Conservation (phyloP, 2,797 vertebrate species). For the Oreortyx pictus region DNA sequence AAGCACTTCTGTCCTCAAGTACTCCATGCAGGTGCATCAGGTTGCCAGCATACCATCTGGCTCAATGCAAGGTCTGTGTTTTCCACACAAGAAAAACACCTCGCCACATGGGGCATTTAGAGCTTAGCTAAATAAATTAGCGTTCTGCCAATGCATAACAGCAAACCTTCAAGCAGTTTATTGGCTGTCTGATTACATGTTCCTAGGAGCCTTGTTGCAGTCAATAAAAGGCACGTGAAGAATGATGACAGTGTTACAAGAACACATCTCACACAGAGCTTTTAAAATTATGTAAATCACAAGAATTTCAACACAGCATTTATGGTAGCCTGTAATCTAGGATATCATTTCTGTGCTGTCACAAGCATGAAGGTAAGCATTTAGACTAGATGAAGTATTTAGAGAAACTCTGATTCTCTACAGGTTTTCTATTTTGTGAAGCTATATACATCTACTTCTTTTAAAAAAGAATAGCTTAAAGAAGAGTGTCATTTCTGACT, state of each 20-base stretch:
- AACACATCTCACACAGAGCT: neutral
- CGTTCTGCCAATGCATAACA: neutral
- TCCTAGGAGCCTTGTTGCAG: slow-evolving; percentile 19
- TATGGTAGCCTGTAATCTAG: neutral
- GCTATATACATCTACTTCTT: neutral
- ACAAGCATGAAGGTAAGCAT: neutral
- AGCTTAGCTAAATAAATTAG: neutral
- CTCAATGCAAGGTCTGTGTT: neutral
- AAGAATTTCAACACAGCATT: neutral
- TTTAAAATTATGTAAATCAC: neutral
- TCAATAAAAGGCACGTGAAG: neutral
- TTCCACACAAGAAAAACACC: neutral
- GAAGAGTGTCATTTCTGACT: neutral
- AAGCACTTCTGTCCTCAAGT: neutral
- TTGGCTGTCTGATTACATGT: neutral
- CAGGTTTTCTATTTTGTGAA: neutral
- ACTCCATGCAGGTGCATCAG: neutral
- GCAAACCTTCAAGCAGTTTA: neutral
- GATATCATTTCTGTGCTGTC: neutral
- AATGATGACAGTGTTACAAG: neutral
- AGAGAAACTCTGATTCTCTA: neutral
- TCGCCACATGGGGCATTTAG: neutral
- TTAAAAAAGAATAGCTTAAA: neutral
- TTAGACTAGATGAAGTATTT: neutral
- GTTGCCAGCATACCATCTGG: neutral